These are phyloP conservation scores for Peromyscus californicus DNA, from an alignment of 2,113 vertebrate species.

Conservation along the genomic window DNA sequence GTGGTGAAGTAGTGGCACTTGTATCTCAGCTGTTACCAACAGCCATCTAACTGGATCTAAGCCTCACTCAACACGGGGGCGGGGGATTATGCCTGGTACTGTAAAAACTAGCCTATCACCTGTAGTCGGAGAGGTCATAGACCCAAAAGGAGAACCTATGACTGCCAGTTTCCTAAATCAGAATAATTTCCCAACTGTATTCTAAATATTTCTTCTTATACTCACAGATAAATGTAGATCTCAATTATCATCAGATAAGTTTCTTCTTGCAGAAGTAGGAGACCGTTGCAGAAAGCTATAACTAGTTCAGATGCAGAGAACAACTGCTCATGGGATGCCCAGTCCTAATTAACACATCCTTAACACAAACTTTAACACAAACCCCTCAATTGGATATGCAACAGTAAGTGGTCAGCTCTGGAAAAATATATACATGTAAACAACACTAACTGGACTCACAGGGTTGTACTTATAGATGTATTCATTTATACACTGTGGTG, in stretches of 20 bases:
- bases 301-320: background rate
- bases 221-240: background rate
- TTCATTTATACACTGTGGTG: background rate
- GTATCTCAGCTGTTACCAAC: background rate
- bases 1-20: background rate
- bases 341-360: background rate
- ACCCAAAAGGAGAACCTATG: background rate
- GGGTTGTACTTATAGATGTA: background rate
- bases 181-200: background rate
- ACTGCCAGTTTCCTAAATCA: background rate
- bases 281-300: background rate
- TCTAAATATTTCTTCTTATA: background rate
- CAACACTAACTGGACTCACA: background rate
- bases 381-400: background rate
- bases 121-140: background rate
- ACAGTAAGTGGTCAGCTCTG: background rate
- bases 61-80: background rate
- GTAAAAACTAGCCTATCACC: background rate
- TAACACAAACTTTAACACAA: background rate
- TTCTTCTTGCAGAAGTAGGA: background rate
- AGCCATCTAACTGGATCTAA: background rate
- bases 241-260: background rate
- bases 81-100: background rate
- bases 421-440: background rate
- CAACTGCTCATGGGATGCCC: background rate